A percentile compares a stretch with the other conserved stretches of the same genome.
Conservation (phyloP, 2,888 invertebrate genomes). For the Escarpia spicata region DNA sequence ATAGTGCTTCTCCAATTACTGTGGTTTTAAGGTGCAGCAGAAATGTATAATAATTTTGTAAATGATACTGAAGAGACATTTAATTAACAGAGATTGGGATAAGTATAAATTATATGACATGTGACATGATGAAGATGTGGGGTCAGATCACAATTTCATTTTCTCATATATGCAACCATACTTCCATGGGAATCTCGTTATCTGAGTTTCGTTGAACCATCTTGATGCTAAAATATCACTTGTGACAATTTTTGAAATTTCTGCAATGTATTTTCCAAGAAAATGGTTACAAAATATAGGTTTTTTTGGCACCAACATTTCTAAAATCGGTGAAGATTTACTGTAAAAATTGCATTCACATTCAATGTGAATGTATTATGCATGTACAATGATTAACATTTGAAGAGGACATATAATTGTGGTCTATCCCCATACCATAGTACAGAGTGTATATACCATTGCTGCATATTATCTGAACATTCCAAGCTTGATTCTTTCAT, state of each 20-base stretch:
- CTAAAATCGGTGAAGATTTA: no score
- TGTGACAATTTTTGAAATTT: neutral
- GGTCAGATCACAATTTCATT: neutral
- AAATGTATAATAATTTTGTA: constrained; percentile 14
- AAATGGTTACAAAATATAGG: neutral
- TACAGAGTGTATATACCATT: neutral
- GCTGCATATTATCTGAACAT: neutral
- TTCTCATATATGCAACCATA: neutral
- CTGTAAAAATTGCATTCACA: neutral
- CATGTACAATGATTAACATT: neutral
- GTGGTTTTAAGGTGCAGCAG: neutral
- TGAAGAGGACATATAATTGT: neutral
- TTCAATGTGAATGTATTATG: neutral
- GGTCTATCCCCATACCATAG: neutral
- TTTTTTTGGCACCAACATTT: no score
- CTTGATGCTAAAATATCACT: neutral
- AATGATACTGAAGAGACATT: neutral
- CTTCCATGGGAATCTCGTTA: neutral
- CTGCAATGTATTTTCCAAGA: neutral
- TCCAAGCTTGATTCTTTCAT: constrained; percentile 9
- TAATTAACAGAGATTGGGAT: neutral
- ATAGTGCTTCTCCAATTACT: neutral
- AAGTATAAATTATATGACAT: neutral
- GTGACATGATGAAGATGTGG: neutral
- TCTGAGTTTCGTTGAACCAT: neutral